Percentiles rank a stretch among this genome's conserved stretches.
phyloP scores from a whole-genome alignment of 2,797 vertebrate species.

The Diplodus puntazzo region DNA sequence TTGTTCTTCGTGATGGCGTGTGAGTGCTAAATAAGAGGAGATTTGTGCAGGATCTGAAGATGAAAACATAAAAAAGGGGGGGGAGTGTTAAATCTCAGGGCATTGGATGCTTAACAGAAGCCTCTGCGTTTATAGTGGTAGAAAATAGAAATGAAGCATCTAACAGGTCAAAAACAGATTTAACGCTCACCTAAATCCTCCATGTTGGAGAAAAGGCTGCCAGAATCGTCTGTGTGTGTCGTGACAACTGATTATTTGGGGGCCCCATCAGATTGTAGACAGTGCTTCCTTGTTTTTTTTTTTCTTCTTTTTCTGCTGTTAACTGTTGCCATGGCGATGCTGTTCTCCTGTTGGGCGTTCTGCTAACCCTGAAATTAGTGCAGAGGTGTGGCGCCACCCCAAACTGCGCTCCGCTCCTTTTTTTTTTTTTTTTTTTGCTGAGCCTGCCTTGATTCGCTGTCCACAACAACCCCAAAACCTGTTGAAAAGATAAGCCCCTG shows the following conservation, averaged over 20 bases:
- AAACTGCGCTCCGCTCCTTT: conserved; percentile 76
- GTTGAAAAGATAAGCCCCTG: conserved; percentile 80
- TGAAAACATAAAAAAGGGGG: conserved; percentile 35
- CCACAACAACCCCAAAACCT: conserved; percentile 69
- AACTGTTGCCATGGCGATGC: conserved; percentile 84
- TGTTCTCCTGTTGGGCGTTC: conserved; percentile 82
- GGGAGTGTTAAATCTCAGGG: conserved; percentile 30
- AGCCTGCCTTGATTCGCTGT: conserved; percentile 75
- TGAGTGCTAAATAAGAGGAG: conserved; percentile 71
- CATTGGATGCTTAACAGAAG: conserved; percentile 22
- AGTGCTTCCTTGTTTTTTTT: conserved; percentile 65
- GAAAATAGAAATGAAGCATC: conserved; percentile 45
- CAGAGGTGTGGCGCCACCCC: conserved; percentile 85
- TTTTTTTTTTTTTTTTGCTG: conserved; percentile 12
- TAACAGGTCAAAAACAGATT: conserved; percentile 53
- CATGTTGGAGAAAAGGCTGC: conserved; percentile 51
- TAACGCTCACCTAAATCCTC: conserved; percentile 48
- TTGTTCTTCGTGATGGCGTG: conserved; percentile 57
- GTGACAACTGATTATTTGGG: conserved; percentile 74
- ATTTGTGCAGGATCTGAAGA: conserved; percentile 49
- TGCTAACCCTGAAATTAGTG: conserved; percentile 89
- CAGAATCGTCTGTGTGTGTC: conserved; percentile 68
- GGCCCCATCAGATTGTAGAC: conserved; percentile 80
- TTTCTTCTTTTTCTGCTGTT: conserved; percentile 64
- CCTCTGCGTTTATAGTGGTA: conserved; percentile 3